Conservation (phyloP, 2,797 vertebrate genomes). For the Coregonus sp. region DNA sequence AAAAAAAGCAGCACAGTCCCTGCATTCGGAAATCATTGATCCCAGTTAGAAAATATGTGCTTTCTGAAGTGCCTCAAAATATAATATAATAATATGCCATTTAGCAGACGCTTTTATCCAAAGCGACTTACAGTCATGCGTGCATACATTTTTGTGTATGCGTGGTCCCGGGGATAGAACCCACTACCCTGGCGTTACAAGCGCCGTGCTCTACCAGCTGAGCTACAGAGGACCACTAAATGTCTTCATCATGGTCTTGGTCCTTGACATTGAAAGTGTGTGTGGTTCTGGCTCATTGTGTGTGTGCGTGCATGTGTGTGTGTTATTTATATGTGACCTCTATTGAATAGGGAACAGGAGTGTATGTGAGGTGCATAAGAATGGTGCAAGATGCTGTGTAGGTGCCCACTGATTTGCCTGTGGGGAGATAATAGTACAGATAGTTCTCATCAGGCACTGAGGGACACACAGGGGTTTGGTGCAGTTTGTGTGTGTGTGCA, state of each 20-base stretch:
- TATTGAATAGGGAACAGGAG: neutral
- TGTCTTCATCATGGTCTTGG: neutral
- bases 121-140: too few relatives aligned
- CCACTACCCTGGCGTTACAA: too few relatives aligned
- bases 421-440: neutral
- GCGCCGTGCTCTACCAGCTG: too few relatives aligned
- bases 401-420: conserved; percentile 10
- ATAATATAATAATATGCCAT: too few relatives aligned
- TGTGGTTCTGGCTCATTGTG: neutral
- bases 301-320: conserved; percentile 8
- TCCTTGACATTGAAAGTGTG: neutral
- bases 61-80: neutral
- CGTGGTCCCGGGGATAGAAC: too few relatives aligned
- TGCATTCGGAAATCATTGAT: conserved; percentile 23
- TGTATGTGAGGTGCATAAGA: neutral
- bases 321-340: neutral
- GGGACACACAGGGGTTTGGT: neutral
- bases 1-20: conserved; percentile 15
- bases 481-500: neutral
- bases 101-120: too few relatives aligned
- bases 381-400: neutral
- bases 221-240: too few relatives aligned
- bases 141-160: too few relatives aligned
- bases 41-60: conserved; percentile 18
- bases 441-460: neutral